These are phyloP conservation scores for Prochilodus magdalenae DNA, from an alignment of 2,113 vertebrate genomes.

Conservation along the genomic window DNA sequence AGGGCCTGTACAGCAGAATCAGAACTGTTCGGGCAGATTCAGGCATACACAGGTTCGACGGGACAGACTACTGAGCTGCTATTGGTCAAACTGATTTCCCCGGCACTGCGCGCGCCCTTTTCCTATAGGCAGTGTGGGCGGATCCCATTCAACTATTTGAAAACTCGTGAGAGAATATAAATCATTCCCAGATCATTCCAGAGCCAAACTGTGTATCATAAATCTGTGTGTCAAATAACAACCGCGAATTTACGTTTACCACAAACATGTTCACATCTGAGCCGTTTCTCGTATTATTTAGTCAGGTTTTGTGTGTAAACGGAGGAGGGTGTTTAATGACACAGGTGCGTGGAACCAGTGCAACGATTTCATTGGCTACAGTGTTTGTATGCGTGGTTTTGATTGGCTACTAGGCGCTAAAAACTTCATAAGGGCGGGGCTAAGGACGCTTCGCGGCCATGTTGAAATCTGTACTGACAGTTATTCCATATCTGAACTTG, in stretches of 20 bases:
- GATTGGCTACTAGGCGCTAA: constrained; percentile 64
- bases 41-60: too few species aligned
- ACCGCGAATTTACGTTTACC: neutral
- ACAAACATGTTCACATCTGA: neutral
- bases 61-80: neutral
- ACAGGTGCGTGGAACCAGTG: constrained; percentile 15
- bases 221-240: neutral
- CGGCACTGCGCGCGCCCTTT: constrained; percentile 16
- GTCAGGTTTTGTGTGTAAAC: neutral
- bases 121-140: constrained; percentile 9
- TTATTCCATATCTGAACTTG: constrained; percentile 60
- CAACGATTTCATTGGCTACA: constrained; percentile 62
- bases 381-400: neutral
- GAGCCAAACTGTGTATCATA: too few species aligned
- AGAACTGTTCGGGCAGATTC: too few species aligned
- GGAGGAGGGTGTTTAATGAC: neutral
- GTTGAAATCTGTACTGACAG: constrained; percentile 80
- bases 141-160: neutral
- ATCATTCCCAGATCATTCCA: neutral
- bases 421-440: constrained; percentile 74
- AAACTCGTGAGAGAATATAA: neutral
- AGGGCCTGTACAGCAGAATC: too few species aligned
- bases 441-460: constrained; percentile 77
- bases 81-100: neutral
- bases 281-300: neutral